A percentile compares a stretch with the other conserved stretches of the same genome.
Conservation (phyloP, 1,140 invertebrate species). For the Drosophila guanche region DNA sequence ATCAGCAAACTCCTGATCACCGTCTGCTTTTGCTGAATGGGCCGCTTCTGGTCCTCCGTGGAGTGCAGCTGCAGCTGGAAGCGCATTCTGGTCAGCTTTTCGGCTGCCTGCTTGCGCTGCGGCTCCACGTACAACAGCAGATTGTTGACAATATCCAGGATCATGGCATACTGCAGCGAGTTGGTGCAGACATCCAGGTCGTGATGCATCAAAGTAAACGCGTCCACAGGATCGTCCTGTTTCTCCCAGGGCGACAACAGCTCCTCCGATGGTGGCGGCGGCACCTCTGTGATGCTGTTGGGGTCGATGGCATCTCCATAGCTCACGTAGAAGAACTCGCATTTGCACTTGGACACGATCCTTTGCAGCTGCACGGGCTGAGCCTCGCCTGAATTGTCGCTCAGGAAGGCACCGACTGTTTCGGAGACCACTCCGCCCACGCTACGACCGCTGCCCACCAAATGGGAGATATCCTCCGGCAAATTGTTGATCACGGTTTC, state of each 20-base stretch:
- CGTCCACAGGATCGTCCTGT: constrained; percentile 95
- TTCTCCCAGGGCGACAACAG: constrained; percentile 88
- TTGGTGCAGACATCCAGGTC: constrained; percentile 99
- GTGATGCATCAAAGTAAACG: constrained; percentile 99
- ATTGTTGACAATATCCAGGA: constrained; percentile 98
- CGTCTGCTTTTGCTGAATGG: constrained; percentile 95
- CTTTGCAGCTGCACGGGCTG: constrained; percentile 91
- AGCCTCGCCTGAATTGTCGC: constrained; percentile 81
- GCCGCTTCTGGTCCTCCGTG: constrained; percentile 94
- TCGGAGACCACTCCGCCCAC: constrained; percentile 97
- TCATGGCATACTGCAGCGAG: constrained; percentile 97
- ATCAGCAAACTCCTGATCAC: constrained; percentile 92
- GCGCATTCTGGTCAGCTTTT: constrained; percentile 94
- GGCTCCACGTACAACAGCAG: constrained; percentile 98
- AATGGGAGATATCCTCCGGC: constrained; percentile 94
- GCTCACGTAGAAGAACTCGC: constrained; percentile 98
- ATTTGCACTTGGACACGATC: constrained; percentile 98
- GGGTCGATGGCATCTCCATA: constrained; percentile 94
- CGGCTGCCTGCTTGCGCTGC: constrained; percentile 94
- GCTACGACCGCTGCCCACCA: constrained; percentile 96
- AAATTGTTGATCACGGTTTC: constrained; percentile 90
- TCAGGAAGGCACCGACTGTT: constrained; percentile 93
- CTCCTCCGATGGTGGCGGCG: constrained; percentile 88
- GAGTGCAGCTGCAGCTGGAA: constrained; percentile 96
- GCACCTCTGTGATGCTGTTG: constrained; percentile 86